Evolutionary conservation across 2,888 invertebrate genomes (phyloP), one percentile per base, ranked within the genome.

Genomic region (Diaperis boleti): DNA sequence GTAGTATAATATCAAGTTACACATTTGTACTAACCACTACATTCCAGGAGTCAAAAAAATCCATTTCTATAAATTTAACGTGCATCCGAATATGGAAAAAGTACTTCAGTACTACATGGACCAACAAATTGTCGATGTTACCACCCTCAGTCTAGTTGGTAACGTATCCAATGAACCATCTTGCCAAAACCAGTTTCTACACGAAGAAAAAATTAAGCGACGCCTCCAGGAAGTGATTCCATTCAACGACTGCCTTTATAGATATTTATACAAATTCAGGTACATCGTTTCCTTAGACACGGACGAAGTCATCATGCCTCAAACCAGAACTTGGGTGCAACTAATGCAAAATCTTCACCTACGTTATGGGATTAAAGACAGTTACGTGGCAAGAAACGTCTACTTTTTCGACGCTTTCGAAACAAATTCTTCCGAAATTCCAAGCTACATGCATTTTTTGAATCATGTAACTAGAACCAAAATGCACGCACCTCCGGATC

Each of bases 181-280:
- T 0, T 88, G 94, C 71, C 92, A 92, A 78, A 92, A 92, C 79
- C 85, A 92, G 82, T 95, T 92, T 77, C 85, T 95, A 39, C 89
- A 89, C 59, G 91, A 92, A 77, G 94, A 93, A 81, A 88, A 92
- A 33, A 92, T 92, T 73, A 91, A 94, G 81, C 95, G 95, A 82
- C 85, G 95, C 2, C 92, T 95, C 80, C 94, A 94, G 82, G 95
- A 96, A 82, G 85, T 96, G 61, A 92, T 96, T 72, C 94, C 95
- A 8, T 95, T 95, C 84, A 96, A 96, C 81, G 96, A 96, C 81
- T 96, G 96, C 76, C 84, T 96, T 39, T 95, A 95, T 83, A 89
- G 92, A 78, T 91, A 95, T 78, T 86, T 95, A 81, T 91, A 94
- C 79, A 85, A 88, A 64, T 95, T 94, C 81, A 87, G 92, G 64